Evolutionary conservation across 2,797 vertebrate genomes (phyloP).

Genomic region (Amblyraja radiata): DNA sequence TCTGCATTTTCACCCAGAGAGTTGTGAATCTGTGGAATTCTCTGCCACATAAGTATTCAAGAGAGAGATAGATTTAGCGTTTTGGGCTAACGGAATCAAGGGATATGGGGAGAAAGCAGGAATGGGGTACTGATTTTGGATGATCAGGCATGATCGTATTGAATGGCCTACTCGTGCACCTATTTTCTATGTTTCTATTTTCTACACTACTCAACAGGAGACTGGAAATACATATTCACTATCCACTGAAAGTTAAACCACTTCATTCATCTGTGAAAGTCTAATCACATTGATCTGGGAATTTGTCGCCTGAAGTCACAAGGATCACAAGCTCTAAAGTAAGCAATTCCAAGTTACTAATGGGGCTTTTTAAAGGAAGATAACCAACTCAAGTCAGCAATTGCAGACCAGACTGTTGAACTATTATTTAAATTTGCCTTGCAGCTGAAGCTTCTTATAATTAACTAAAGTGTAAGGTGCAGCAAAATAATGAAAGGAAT

Average conservation of each 20-base stretch:
- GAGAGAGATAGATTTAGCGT: no score
- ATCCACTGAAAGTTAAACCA: not conserved
- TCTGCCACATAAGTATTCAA: no score
- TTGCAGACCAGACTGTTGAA: not conserved
- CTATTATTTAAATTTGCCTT: conserved; percentile 1
- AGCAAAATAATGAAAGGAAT: conserved; percentile 1
- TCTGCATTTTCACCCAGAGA: no score
- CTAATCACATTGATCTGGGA: not conserved
- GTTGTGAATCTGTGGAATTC: no score
- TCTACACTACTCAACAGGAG: not conserved
- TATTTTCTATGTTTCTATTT: no score
- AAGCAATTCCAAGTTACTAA: not conserved
- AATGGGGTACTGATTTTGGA: no score
- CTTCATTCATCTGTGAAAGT: not conserved
- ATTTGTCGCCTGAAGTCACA: not conserved
- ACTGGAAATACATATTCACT: not conserved
- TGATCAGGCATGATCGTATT: no score
- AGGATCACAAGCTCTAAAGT: not conserved
- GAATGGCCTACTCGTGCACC: no score
- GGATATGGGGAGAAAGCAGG: no score
- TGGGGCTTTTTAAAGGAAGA: not conserved
- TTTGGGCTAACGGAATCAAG: no score
- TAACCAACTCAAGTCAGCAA: not conserved
- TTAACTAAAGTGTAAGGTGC: conserved; percentile 4
- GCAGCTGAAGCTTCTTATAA: conserved; percentile 23